Base-by-base conservation (phyloP, 1,140 invertebrate species). In the Drosophila repleta region DNA sequence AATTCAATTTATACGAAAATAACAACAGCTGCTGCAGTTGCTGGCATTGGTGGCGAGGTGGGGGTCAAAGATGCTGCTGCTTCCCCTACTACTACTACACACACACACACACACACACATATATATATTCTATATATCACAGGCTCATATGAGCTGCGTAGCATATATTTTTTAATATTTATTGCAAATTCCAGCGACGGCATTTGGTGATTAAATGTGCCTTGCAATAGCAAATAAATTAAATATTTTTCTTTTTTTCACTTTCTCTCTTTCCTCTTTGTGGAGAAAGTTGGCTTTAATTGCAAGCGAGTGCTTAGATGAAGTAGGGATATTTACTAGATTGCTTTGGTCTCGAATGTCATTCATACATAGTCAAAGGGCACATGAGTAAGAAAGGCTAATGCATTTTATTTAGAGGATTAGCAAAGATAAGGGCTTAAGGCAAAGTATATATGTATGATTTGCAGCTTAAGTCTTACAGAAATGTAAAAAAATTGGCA, bases 151-250 rank as follows among this genome's bases (percentile, higher is more conserved):
- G 45, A 21, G 8, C 6, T 21, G 20, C 13, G 4, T 39, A 35
- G 43, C 7, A 52, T 32, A 66, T 41, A 32, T 52, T 61, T 60
- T 41, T 43, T 57, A 29, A 32, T 20, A 39, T 67, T 72, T 67
- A 67, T 72, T 67, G 41, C 15, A 39, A 67, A 72, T 72, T 72
- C 69, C 63, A 55, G 37, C 32, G 48, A 32, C 43, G 49, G 49
- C 56, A 55, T 67, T 45, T 48, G 11, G 29, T 20, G 53, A 20
- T 29, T 37, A 35, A 37, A 53, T 37, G 17, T 53, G 51, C 32
- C 29, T 18, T 32, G 11, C 53, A 24, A 20, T 32, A 10, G 18
- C 45, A 68, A 61, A 52, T 1, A 20, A 45, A 61, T 52, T 45
- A 61, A 21, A 53, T 45, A 52, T 15, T 45, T 35, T 15, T 51